Conservation (phyloP, 1,140 invertebrate genomes). For the Nomia melanderi region DNA sequence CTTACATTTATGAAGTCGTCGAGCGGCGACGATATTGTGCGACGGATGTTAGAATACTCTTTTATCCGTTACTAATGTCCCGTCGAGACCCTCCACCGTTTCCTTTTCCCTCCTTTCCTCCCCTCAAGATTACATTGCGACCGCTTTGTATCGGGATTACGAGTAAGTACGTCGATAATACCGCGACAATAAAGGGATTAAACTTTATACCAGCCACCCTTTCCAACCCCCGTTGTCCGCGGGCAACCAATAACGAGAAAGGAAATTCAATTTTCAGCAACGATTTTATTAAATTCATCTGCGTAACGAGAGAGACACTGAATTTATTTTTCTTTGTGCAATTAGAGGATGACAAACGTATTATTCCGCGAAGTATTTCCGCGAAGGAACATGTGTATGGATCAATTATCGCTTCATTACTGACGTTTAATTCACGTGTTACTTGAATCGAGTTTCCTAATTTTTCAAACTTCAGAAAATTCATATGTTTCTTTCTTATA, state of each 20-base stretch:
- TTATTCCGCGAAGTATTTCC: not conserved
- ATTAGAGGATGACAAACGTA: not conserved
- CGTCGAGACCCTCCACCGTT: too few relatives aligned
- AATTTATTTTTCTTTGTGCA: too few relatives aligned
- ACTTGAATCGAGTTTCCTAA: too few relatives aligned
- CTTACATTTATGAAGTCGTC: constrained; percentile 27
- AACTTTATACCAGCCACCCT: not conserved
- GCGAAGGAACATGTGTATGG: too few relatives aligned
- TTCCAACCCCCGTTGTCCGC: not conserved
- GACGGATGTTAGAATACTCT: constrained; percentile 4
- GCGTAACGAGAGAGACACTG: not conserved
- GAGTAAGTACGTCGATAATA: not conserved
- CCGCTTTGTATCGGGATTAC: constrained; percentile 22
- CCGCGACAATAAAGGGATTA: constrained; percentile 31
- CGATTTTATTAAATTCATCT: constrained; percentile 30
- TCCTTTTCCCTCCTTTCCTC: not conserved
- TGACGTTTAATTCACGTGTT: too few relatives aligned
- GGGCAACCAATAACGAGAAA: constrained; percentile 3
- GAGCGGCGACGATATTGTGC: not conserved
- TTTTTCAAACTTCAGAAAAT: too few relatives aligned
- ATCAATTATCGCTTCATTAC: too few relatives aligned
- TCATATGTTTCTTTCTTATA: too few relatives aligned
- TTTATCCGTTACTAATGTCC: constrained; percentile 21
- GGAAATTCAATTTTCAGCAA: constrained; percentile 25
- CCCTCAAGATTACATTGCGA: not conserved